Conservation (phyloP, 2,888 invertebrate genomes). For the Noctua janthina region DNA sequence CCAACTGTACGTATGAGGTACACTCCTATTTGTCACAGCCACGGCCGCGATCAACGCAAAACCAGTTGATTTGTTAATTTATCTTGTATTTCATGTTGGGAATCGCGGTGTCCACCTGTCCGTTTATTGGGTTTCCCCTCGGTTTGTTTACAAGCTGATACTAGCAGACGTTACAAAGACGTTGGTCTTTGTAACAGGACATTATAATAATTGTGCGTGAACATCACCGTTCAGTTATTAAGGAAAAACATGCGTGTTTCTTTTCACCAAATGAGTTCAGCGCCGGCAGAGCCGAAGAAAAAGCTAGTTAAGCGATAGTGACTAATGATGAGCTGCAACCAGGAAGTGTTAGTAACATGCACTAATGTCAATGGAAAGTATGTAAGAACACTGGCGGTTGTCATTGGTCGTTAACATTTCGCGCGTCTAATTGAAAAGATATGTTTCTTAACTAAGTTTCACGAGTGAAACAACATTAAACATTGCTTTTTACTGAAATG, state of each 20-base stretch:
- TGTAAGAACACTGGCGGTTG: slow-evolving; percentile 49
- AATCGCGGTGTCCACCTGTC: slow-evolving; percentile 38
- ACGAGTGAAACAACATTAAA: slow-evolving; percentile 53
- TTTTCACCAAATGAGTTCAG: slow-evolving; percentile 26
- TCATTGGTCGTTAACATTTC: slow-evolving; percentile 58
- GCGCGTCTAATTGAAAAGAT: slow-evolving; percentile 66
- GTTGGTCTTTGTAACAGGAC: neutral
- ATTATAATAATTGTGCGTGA: neutral
- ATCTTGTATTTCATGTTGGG: slow-evolving; percentile 38
- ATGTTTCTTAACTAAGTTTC: slow-evolving; percentile 57
- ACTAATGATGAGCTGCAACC: slow-evolving; percentile 49
- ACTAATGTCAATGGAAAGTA: slow-evolving; percentile 54
- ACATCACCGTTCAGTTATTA: neutral
- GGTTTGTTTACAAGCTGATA: slow-evolving; percentile 22
- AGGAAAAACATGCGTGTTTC: neutral
- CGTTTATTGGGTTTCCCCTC: slow-evolving; percentile 37
- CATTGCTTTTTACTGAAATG: slow-evolving; percentile 48
- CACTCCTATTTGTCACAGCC: slow-evolving; percentile 62
- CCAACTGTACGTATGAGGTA: slow-evolving; percentile 65
- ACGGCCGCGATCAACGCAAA: slow-evolving; percentile 46
- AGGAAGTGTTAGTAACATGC: slow-evolving; percentile 55
- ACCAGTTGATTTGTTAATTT: slow-evolving; percentile 61
- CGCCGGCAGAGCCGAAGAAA: slow-evolving; percentile 30
- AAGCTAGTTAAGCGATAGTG: slow-evolving; percentile 49
- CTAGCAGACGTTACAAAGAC: neutral